Evolutionary conservation across 2,113 vertebrate species (phyloP).

Genomic region (Rissa tridactyla): DNA sequence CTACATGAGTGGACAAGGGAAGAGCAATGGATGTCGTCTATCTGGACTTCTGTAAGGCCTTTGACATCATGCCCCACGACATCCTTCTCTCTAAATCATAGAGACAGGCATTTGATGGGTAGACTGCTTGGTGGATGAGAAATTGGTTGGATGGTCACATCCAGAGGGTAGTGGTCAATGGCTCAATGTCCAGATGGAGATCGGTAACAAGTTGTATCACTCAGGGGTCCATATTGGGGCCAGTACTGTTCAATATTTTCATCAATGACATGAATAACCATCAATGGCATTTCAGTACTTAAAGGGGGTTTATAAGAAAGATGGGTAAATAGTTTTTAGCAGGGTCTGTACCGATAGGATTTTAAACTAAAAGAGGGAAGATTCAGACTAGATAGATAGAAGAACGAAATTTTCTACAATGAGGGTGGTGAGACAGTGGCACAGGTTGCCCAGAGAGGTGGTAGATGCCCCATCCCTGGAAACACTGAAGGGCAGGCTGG

Average conservation of each 20-base stretch:
- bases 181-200: background rate
- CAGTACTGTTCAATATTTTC: background rate
- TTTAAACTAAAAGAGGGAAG: background rate
- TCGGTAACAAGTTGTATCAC: too few relatives aligned
- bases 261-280: background rate
- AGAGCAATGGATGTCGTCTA: background rate
- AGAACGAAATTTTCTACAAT: background rate
- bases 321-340: background rate
- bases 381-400: background rate
- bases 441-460: background rate
- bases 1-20: background rate
- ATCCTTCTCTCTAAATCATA: background rate
- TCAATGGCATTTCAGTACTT: background rate
- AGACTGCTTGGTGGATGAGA: background rate
- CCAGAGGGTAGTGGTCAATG: background rate
- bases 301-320: background rate
- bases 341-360: background rate
- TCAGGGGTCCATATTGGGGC: too few relatives aligned
- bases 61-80: background rate
- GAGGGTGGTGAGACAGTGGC: background rate
- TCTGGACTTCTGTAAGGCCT: background rate
- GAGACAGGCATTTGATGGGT: background rate
- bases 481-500: background rate
- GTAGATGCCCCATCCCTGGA: background rate
- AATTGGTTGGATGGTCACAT: background rate